Percentiles rank a stretch among this genome's conserved stretches.
phyloP scores from a whole-genome alignment of 2,113 vertebrate species.

The Xiphorhynchus elegans region DNA sequence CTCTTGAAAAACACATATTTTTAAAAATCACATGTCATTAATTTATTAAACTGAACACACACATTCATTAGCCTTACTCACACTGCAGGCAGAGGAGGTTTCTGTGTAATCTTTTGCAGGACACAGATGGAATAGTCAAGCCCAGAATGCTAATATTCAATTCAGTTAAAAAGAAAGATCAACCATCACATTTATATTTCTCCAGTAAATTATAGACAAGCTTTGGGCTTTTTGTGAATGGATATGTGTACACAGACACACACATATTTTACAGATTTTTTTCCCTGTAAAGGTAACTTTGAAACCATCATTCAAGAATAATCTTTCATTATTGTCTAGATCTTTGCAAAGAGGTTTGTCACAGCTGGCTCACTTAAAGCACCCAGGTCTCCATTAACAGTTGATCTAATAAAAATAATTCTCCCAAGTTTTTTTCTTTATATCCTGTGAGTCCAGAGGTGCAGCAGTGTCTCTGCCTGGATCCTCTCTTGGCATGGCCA shows the following conservation, averaged over 20 bases:
- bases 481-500: rapidly evolving
- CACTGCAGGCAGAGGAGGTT: neutral
- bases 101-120: neutral
- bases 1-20: neutral
- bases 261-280: rapidly evolving
- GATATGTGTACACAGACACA: neutral
- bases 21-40: neutral
- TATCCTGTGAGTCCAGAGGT: neutral
- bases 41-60: neutral
- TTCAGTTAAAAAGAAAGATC: neutral
- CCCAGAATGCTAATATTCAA: constrained; percentile 7
- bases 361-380: rapidly evolving
- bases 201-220: neutral
- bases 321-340: neutral
- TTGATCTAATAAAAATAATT: neutral
- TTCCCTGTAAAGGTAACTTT: neutral
- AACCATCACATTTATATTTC: neutral
- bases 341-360: neutral
- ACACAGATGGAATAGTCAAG: neutral
- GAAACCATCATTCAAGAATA: neutral
- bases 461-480: neutral
- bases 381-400: neutral
- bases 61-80: neutral
- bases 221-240: neutral
- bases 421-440: neutral